Conservation (phyloP, 2,113 vertebrate species). For the Geococcyx californianus region DNA sequence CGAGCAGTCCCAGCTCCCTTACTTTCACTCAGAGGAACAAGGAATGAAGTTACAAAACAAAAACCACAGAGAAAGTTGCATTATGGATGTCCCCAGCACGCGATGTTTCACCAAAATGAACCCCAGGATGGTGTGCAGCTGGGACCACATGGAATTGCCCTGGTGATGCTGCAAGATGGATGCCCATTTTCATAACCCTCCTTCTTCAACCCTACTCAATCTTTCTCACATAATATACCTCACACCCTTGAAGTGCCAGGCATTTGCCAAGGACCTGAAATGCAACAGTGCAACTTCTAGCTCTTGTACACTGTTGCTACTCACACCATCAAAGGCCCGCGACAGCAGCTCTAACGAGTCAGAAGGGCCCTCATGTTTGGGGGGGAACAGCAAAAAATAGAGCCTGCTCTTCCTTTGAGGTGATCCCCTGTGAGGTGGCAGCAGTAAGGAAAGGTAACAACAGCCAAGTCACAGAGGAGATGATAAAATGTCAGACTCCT, state of each 20-base stretch:
- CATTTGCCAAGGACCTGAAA: neutral
- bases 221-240: neutral
- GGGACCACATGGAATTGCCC: neutral
- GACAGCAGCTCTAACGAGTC: neutral
- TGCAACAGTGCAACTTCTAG: neutral
- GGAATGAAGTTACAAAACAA: neutral
- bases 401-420: neutral
- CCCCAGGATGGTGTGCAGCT: neutral
- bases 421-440: neutral
- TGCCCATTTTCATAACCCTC: neutral
- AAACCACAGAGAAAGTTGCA: neutral
- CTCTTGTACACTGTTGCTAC: neutral
- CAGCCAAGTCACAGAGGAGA: neutral
- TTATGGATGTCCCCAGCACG: fast-evolving
- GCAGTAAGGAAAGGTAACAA: neutral
- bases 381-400: neutral
- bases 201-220: neutral
- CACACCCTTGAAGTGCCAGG: neutral
- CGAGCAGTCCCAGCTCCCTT: neutral
- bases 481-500: constrained; percentile 57
- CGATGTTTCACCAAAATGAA: neutral
- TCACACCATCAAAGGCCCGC: fast-evolving
- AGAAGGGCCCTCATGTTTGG: neutral
- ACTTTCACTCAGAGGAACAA: neutral
- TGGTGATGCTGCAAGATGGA: neutral